A percentile compares a stretch with the other conserved stretches of the same genome.
Evolutionary conservation across 1,140 invertebrate species (phyloP).

Genomic region (Acromyrmex heyeri): DNA sequence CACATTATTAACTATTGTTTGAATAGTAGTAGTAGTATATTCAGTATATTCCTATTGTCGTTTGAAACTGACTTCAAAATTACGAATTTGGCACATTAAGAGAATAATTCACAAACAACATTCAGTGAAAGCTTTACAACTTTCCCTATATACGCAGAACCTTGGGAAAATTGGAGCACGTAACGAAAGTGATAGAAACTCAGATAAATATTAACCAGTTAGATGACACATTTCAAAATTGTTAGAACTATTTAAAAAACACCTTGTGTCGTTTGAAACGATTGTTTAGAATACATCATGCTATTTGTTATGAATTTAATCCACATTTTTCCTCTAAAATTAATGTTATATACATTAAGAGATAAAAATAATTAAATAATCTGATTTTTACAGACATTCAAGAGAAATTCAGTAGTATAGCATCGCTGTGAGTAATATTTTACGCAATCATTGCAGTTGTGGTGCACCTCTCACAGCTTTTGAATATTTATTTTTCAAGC

Average conservation of each 20-base stretch:
- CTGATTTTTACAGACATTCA: slow-evolving; percentile 70
- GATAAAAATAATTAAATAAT: slow-evolving; percentile 8
- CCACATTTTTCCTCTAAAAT: background rate
- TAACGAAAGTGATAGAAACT: slow-evolving; percentile 71
- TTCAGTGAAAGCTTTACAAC: slow-evolving; percentile 76
- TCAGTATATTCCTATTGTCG: background rate
- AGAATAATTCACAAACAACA: slow-evolving; percentile 52
- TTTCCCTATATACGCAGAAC: slow-evolving; percentile 71
- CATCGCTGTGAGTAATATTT: slow-evolving; percentile 78
- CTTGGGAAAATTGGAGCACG: slow-evolving; percentile 69
- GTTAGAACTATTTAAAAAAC: slow-evolving; percentile 4
- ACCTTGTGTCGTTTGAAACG: background rate
- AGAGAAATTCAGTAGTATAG: slow-evolving; percentile 76
- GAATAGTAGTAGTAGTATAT: slow-evolving; percentile 10
- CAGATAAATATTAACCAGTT: slow-evolving; percentile 50
- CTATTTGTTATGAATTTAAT: background rate
- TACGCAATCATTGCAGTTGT: background rate
- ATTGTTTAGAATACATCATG: background rate
- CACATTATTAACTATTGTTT: background rate
- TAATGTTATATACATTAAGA: background rate
- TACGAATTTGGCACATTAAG: slow-evolving; percentile 45
- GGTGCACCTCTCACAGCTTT: slow-evolving; percentile 23
- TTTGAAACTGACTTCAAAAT: slow-evolving; percentile 42
- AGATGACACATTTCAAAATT: background rate
- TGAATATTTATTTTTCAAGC: slow-evolving; percentile 33